phyloP scores from a whole-genome alignment of 2,888 invertebrate species.

The Xanthorhoe spadicearia region DNA sequence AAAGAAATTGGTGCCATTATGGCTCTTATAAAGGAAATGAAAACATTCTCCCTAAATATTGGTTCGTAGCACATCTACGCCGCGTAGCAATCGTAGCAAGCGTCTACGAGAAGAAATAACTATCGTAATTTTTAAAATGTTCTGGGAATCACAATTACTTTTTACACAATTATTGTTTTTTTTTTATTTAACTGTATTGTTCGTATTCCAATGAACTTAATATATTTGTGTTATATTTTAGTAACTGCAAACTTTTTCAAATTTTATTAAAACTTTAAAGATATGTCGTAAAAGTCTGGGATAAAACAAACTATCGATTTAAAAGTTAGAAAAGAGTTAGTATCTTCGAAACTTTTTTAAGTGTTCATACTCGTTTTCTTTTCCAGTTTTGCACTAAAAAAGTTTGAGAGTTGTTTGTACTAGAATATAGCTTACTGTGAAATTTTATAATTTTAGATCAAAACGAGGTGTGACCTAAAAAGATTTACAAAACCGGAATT shows the following conservation, averaged over 20 bases:
- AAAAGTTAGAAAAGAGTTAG: too few species aligned
- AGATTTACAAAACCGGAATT: too few species aligned
- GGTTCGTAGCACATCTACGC: slow-evolving; percentile 16
- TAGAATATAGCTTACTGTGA: too few species aligned
- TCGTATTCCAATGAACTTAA: too few species aligned
- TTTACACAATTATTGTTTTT: neutral
- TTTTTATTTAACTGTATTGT: too few species aligned
- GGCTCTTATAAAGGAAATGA: slow-evolving; percentile 3
- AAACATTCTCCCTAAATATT: neutral
- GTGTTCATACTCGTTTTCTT: too few species aligned
- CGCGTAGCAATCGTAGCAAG: slow-evolving; percentile 24
- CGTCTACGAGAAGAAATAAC: slow-evolving; percentile 8
- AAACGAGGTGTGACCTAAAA: too few species aligned
- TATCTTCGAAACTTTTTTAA: too few species aligned
- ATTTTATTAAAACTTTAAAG: neutral
- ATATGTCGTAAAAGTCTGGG: neutral
- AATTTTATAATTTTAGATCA: too few species aligned
- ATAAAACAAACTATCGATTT: neutral
- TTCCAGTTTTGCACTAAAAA: too few species aligned
- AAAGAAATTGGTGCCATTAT: neutral
- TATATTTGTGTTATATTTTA: neutral
- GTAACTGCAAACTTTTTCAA: neutral
- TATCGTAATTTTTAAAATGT: neutral
- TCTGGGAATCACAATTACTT: neutral
- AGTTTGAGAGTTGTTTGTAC: too few species aligned